Base-by-base conservation (phyloP, 2,888 invertebrate genomes). In the Andrena camellia region DNA sequence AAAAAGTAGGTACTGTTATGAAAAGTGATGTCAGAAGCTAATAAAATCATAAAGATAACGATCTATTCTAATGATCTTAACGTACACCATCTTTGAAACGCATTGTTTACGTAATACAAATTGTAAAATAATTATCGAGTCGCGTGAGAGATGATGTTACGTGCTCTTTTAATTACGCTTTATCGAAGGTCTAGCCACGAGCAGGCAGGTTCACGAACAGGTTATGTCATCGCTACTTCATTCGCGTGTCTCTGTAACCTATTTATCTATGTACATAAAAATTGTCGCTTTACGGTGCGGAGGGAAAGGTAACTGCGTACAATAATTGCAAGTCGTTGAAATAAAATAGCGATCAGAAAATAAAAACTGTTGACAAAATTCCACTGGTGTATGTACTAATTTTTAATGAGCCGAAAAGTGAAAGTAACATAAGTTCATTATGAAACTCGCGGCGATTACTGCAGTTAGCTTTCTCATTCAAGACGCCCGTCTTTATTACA, bases 211-310 rank as follows among this genome's bases (percentile, higher is more conserved):
- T 69, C 62, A 50, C 52, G 29, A 67, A 57, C 33, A 71, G 42
- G 35, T 83, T 82, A 78, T 78, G 82, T 84, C 78, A 78, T 82
- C 78, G 54, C 35, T 62, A 48, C 62, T 70, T 71, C 63, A 72
- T 69, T 62, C n/a, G 71, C 52, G 33, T 48, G 48, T 23, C 8
- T 57, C 63, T 67, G 20, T 23, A 57, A 29, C 52, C 42, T 69
- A 76, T 80, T 81, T 78, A 23, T 48, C 33, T 69, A 73, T 80
- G 78, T 78, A 66, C 66, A 64, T 71, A 29, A 69, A 62, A 75
- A 82, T 63, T 71, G 13, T 83, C 71, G 17, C 71, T 17, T 73
- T 54, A 52, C 52, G 59, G 59, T 6, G 13, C 29, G n/a, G 54
- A 23, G 20, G 54, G 10, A 54, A 8, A 10, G 54, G 10, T 35